These are phyloP conservation scores for Chelon labrosus DNA, from an alignment of 2,797 vertebrate genomes.

Conservation along the genomic window DNA sequence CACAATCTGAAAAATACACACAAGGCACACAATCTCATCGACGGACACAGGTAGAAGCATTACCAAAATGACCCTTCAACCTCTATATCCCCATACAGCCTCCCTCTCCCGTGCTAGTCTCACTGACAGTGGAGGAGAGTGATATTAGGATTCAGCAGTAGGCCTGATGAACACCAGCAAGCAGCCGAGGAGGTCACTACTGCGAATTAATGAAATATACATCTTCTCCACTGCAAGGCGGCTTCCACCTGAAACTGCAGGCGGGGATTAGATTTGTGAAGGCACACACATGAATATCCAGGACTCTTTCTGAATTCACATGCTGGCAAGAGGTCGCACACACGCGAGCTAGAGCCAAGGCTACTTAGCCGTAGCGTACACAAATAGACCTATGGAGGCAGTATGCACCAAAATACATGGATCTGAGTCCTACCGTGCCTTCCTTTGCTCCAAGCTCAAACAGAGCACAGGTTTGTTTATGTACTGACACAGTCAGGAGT, in stretches of 20 bases:
- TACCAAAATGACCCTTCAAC: slow-evolving; percentile 52
- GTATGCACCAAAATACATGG: neutral
- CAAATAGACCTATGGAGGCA: neutral
- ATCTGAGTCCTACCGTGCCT: neutral
- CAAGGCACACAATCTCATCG: neutral
- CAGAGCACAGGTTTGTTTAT: slow-evolving; percentile 47
- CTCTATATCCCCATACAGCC: slow-evolving; percentile 33
- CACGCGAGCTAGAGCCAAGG: neutral
- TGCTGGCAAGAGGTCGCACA: neutral
- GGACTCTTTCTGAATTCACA: slow-evolving; percentile 12
- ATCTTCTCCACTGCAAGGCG: slow-evolving; percentile 30
- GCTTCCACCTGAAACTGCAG: slow-evolving; percentile 25
- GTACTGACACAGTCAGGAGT: slow-evolving; percentile 40
- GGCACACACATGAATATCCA: neutral
- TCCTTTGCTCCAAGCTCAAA: neutral
- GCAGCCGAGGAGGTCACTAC: slow-evolving; percentile 58
- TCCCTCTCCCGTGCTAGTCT: slow-evolving; percentile 10
- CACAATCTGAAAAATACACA: slow-evolving; percentile 18
- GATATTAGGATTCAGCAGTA: slow-evolving; percentile 70
- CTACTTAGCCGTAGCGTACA: neutral
- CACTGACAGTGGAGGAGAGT: slow-evolving; percentile 30
- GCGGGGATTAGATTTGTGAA: slow-evolving; percentile 26
- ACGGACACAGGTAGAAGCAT: slow-evolving; percentile 29
- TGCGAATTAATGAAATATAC: slow-evolving; percentile 71
- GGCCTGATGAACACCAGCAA: slow-evolving; percentile 54